Conservation (phyloP, 2,888 invertebrate species). For the Elegia similella region DNA sequence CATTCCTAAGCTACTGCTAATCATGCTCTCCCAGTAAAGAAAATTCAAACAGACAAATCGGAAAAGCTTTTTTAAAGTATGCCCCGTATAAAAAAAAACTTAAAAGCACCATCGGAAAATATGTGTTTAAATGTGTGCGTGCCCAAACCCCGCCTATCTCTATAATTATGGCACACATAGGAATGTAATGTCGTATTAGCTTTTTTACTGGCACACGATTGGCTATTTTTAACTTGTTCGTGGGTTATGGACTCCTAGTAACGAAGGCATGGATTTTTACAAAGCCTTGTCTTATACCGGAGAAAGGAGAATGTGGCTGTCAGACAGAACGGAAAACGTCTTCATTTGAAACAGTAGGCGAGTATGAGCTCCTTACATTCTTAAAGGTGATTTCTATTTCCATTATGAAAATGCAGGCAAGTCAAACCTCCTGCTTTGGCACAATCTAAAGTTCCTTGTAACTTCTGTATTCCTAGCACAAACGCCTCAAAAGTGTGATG, state of each 20-base stretch:
- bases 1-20: slow-evolving; percentile 49
- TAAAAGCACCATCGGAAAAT: slow-evolving; percentile 44
- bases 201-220: slow-evolving; percentile 26
- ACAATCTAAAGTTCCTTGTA: slow-evolving; percentile 3
- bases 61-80: slow-evolving; percentile 73
- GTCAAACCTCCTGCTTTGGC: neutral
- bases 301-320: neutral
- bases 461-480: slow-evolving; percentile 43
- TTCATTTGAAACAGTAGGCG: neutral
- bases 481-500: slow-evolving; percentile 48
- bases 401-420: neutral
- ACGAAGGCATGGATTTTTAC: slow-evolving; percentile 52
- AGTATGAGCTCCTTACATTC: neutral
- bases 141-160: slow-evolving; percentile 37
- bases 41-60: slow-evolving; percentile 76
- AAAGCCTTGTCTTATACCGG: slow-evolving; percentile 42
- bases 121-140: slow-evolving; percentile 31
- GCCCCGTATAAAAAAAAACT: slow-evolving; percentile 53
- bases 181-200: slow-evolving; percentile 25
- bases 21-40: slow-evolving; percentile 61
- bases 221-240: slow-evolving; percentile 24
- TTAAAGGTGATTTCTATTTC: neutral
- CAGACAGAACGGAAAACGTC: slow-evolving; percentile 8
- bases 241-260: slow-evolving; percentile 47
- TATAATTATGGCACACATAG: slow-evolving; percentile 31